phyloP scores from a whole-genome alignment of 2,797 vertebrate species.

The Sebastes taczanowskii region DNA sequence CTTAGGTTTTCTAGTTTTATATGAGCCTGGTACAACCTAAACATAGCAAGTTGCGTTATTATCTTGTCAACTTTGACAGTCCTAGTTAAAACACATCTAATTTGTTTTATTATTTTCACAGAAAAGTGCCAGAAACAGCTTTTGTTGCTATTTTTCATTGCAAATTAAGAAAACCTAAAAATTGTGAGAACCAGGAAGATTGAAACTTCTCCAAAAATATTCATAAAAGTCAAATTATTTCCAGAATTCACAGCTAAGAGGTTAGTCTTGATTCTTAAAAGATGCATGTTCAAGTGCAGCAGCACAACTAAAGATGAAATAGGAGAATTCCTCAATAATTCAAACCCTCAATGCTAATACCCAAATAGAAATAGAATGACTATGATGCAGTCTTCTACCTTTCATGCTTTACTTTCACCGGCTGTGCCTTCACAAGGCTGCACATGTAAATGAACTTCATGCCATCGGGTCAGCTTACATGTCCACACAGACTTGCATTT shows the following conservation, averaged over 20 bases:
- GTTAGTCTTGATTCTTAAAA: neutral
- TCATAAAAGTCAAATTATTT: neutral
- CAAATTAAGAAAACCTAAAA: neutral
- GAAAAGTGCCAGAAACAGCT: neutral
- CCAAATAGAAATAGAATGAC: neutral
- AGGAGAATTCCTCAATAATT: neutral
- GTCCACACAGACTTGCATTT: constrained; percentile 6
- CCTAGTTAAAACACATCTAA: too few relatives aligned
- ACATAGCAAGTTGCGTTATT: too few relatives aligned
- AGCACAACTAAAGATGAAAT: neutral
- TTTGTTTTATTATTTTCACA: neutral
- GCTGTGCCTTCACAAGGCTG: constrained; percentile 2
- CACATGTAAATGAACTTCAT: constrained; percentile 49
- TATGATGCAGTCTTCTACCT: neutral
- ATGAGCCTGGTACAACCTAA: too few relatives aligned
- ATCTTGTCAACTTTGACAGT: too few relatives aligned
- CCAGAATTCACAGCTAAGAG: neutral
- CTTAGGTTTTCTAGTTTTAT: too few relatives aligned
- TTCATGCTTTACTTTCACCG: neutral
- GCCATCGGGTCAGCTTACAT: constrained; percentile 41
- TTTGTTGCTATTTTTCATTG: neutral
- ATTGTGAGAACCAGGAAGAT: neutral
- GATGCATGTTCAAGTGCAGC: neutral
- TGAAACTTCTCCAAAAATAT: neutral
- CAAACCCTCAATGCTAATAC: neutral